Percentiles rank a stretch among this genome's conserved stretches.
phyloP scores from a whole-genome alignment of 2,888 invertebrate genomes.

The Serripes groenlandicus region DNA sequence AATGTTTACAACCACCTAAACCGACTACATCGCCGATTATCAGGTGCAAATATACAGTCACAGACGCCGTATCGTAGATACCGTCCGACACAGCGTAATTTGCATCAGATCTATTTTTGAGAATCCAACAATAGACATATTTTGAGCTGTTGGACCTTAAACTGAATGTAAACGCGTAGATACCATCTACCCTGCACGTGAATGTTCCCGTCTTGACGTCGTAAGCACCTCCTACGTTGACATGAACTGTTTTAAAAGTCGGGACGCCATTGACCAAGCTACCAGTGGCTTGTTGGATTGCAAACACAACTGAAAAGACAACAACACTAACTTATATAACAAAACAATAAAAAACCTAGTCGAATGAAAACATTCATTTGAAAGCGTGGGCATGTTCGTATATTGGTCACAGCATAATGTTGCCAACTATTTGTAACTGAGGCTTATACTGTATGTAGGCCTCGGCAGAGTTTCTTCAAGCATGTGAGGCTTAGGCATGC shows the following conservation, averaged over 20 bases:
- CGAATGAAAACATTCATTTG: too few relatives aligned
- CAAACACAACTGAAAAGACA: slow-evolving; percentile 8
- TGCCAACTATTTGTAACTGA: too few relatives aligned
- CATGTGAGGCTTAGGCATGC: too few relatives aligned
- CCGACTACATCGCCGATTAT: neutral
- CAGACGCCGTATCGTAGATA: neutral
- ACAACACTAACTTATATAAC: too few relatives aligned
- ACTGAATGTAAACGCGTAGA: neutral
- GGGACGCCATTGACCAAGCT: neutral
- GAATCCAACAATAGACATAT: neutral
- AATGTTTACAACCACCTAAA: neutral
- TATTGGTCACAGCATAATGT: too few relatives aligned
- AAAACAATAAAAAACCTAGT: too few relatives aligned
- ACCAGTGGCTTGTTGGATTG: neutral
- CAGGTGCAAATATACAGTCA: neutral
- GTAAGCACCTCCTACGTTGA: neutral
- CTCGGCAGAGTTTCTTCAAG: too few relatives aligned
- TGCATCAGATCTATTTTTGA: neutral
- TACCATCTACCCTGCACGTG: neutral
- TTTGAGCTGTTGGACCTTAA: neutral
- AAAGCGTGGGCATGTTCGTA: too few relatives aligned
- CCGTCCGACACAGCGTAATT: slow-evolving; percentile 10
- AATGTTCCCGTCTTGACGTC: slow-evolving; percentile 13
- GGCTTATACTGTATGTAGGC: too few relatives aligned
- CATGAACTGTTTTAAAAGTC: neutral